Percentiles rank a stretch among this genome's conserved stretches.
These are phyloP conservation scores for Hydrolagus colliei DNA, from an alignment of 2,797 vertebrate genomes.

Conservation along the genomic window DNA sequence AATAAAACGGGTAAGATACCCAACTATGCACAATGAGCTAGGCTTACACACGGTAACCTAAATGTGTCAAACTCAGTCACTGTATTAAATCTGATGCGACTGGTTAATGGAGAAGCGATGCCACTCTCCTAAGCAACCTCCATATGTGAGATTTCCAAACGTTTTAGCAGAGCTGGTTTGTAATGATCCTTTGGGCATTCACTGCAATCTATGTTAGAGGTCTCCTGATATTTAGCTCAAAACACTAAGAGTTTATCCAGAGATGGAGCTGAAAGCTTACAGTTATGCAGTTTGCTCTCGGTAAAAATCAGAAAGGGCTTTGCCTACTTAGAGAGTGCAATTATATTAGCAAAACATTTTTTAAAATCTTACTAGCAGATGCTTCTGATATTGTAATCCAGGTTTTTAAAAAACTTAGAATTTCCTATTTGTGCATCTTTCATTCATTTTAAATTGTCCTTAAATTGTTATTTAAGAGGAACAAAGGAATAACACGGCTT, in stretches of 20 bases:
- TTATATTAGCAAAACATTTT: not conserved
- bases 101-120: not conserved
- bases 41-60: too few species aligned
- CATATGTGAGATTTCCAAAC: not conserved
- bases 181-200: not conserved
- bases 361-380: too few species aligned
- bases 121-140: not conserved
- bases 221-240: not conserved
- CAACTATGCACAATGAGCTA: not conserved
- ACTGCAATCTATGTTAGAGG: not conserved
- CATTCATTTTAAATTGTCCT: too few species aligned
- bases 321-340: not conserved
- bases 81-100: not conserved
- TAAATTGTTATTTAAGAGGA: too few species aligned
- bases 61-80: not conserved
- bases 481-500: too few species aligned
- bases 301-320: not conserved
- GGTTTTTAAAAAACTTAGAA: too few species aligned
- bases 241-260: not conserved
- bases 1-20: too few species aligned
- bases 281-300: not conserved
- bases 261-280: not conserved
- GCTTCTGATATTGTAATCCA: not conserved
- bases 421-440: too few species aligned
- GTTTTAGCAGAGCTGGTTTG: not conserved